Conservation (phyloP, 2,797 vertebrate species). For the Pelochelys cantorii region DNA sequence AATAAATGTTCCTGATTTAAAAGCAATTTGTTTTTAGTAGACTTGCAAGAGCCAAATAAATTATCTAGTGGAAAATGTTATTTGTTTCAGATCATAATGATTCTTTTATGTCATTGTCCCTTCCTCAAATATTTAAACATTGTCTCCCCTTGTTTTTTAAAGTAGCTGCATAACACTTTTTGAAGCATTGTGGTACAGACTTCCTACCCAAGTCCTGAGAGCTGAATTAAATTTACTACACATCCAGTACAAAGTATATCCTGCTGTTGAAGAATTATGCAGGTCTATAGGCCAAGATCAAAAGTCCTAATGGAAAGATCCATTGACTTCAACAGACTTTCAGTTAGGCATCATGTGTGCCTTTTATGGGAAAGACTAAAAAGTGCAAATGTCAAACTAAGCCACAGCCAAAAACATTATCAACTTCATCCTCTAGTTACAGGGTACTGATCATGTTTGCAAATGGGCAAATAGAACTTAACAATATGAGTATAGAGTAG, state of each 20-base stretch:
- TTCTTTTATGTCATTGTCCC: neutral
- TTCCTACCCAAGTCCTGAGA: neutral
- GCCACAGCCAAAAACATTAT: neutral
- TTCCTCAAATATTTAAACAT: neutral
- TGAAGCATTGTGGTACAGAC: conserved; percentile 2
- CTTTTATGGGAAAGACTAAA: conserved; percentile 4
- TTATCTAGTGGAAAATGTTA: neutral
- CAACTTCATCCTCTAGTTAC: neutral
- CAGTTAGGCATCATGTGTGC: neutral
- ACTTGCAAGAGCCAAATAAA: neutral
- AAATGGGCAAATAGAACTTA: too few relatives aligned
- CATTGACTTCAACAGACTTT: neutral
- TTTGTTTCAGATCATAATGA: neutral
- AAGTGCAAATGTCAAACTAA: conserved; percentile 23
- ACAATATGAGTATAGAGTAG: too few relatives aligned
- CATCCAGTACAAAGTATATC: neutral
- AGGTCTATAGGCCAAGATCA: neutral
- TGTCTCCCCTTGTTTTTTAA: neutral
- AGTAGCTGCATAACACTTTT: neutral
- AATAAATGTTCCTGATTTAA: conserved; percentile 78
- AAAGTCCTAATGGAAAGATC: neutral
- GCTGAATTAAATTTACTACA: neutral
- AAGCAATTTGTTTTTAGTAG: conserved; percentile 23
- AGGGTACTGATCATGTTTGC: neutral
- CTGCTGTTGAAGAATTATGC: neutral